Evolutionary conservation across 2,888 invertebrate species (phyloP).

Genomic region (Synergus itoensis): DNA sequence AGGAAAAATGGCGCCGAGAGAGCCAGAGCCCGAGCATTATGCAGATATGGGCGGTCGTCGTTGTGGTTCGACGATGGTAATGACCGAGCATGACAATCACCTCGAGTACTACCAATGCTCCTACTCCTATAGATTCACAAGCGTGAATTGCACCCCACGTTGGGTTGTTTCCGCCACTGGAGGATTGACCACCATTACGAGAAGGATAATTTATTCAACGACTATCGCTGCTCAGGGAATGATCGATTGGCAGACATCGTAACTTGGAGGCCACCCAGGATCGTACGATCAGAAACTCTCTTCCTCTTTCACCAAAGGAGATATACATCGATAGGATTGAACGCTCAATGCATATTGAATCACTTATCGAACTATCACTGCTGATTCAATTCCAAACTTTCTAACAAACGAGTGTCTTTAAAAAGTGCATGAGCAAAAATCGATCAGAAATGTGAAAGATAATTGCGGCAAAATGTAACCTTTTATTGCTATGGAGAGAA

Average conservation of each 20-base stretch:
- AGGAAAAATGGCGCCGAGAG: constrained; percentile 56
- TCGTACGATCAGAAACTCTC: constrained; percentile 31
- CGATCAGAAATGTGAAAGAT: background rate
- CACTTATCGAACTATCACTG: constrained; percentile 19
- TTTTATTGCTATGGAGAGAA: background rate
- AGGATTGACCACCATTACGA: constrained; percentile 61
- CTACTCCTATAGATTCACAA: constrained; percentile 50
- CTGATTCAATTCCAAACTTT: constrained; percentile 11
- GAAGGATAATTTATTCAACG: constrained; percentile 67
- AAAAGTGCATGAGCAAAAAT: background rate
- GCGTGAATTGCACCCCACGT: constrained; percentile 55
- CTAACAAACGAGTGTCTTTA: background rate
- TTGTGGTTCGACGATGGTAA: constrained; percentile 56
- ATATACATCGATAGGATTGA: constrained; percentile 3
- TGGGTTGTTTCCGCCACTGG: constrained; percentile 53
- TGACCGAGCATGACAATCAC: constrained; percentile 59
- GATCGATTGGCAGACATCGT: constrained; percentile 60
- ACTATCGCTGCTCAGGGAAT: constrained; percentile 58
- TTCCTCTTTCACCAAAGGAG: constrained; percentile 1
- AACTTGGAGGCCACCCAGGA: constrained; percentile 48
- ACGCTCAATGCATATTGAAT: constrained; percentile 31
- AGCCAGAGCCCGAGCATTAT: constrained; percentile 48
- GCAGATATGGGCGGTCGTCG: constrained; percentile 46
- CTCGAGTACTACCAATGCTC: constrained; percentile 39
- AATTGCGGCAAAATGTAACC: background rate